phyloP scores from a whole-genome alignment of 1,140 invertebrate species.

The Aphelenchoides besseyi region DNA sequence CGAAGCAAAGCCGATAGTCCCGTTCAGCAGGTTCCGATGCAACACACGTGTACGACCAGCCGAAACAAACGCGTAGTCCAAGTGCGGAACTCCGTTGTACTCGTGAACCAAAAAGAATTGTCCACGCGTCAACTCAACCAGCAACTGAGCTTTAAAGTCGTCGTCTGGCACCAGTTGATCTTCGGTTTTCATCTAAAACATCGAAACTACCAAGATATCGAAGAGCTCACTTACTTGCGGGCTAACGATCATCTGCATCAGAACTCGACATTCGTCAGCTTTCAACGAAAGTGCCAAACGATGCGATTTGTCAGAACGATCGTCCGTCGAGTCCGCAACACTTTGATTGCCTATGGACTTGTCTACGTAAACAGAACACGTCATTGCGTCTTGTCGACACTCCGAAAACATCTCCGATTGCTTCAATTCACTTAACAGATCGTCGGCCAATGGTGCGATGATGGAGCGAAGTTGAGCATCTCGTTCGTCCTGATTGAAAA shows the following conservation, averaged over 20 bases:
- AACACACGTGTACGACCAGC: constrained; percentile 27
- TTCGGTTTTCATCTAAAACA: constrained; percentile 13
- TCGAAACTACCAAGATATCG: not conserved
- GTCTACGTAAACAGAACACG: not conserved
- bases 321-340: constrained; percentile 8
- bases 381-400: not conserved
- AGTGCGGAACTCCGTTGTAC: constrained; percentile 37
- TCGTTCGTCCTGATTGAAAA: constrained; percentile 25
- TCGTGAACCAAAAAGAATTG: constrained; percentile 47
- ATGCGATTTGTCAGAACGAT: constrained; percentile 23
- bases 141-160: constrained; percentile 25
- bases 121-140: constrained; percentile 19
- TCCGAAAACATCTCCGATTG: not conserved
- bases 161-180: constrained; percentile 3
- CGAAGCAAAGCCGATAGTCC: not conserved
- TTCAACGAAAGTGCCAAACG: constrained; percentile 30
- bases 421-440: not conserved
- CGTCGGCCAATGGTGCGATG: constrained; percentile 20
- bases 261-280: constrained; percentile 20
- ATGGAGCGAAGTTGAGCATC: constrained; percentile 22
- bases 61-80: constrained; percentile 43
- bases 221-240: not conserved
- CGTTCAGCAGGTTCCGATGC: constrained; percentile 30
- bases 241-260: constrained; percentile 35
- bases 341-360: not conserved